Evolutionary conservation across 2,888 invertebrate species (phyloP).

Genomic region (Zonitis immaculata): DNA sequence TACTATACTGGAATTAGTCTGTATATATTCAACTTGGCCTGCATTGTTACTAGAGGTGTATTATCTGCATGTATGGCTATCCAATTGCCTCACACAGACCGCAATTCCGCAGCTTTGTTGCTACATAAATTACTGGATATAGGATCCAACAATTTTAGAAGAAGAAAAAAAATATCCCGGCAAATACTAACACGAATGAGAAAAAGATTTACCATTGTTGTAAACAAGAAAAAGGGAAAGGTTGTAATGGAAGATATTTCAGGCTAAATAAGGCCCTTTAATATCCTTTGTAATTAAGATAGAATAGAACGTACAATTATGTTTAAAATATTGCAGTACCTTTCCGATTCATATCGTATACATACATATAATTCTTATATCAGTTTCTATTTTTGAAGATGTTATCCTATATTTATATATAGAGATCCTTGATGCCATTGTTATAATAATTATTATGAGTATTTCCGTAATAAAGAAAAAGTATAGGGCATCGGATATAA

Average conservation of each 20-base stretch:
- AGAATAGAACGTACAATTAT: not conserved
- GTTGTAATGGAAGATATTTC: slow-evolving; percentile 4
- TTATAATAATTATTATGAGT: slow-evolving; percentile 20
- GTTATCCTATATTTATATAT: not conserved
- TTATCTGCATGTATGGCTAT: slow-evolving; percentile 50
- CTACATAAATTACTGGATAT: slow-evolving; percentile 43
- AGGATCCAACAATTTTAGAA: not conserved
- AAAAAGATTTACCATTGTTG: not conserved
- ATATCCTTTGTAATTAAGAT: not conserved
- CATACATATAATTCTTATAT: not conserved
- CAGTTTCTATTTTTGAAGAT: too few relatives aligned
- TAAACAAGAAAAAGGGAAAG: not conserved
- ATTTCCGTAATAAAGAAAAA: slow-evolving; percentile 16
- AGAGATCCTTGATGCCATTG: slow-evolving; percentile 17
- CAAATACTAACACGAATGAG: not conserved
- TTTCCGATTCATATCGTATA: not conserved
- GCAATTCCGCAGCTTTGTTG: slow-evolving; percentile 47
- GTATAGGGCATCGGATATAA: slow-evolving; percentile 27
- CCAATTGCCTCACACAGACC: slow-evolving; percentile 36
- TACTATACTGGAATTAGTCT: slow-evolving; percentile 40
- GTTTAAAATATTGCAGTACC: not conserved
- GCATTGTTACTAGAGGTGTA: slow-evolving; percentile 37
- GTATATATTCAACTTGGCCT: slow-evolving; percentile 37
- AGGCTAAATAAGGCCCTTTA: not conserved
- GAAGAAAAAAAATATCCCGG: not conserved